Evolutionary conservation across 2,113 vertebrate genomes (phyloP).

Genomic region (Ovis aries): ARS-UI_Ramb_v3.0 NC_056070.1:65688001-65688500

Average conservation of each 20-base stretch:
- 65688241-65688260: neutral
- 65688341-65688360: neutral
- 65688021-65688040: neutral
- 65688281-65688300: neutral
- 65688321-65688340: neutral
- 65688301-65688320: neutral
- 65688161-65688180: neutral
- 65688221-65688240: neutral
- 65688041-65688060: no score
- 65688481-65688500: neutral
- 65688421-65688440: constrained; percentile 84
- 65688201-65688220: neutral
- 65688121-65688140: neutral
- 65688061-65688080: neutral
- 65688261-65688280: neutral
- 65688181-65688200: neutral
- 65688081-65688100: neutral
- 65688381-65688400: constrained; percentile 80
- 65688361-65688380: constrained; percentile 46
- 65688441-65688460: neutral
- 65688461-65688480: constrained; percentile 61
- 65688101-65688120: neutral
- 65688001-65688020: neutral
- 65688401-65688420: constrained; percentile 85
- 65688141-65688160: neutral